These are phyloP conservation scores for Pterocles burchelli DNA, from an alignment of 2,113 vertebrate species.

Conservation along the genomic window DNA sequence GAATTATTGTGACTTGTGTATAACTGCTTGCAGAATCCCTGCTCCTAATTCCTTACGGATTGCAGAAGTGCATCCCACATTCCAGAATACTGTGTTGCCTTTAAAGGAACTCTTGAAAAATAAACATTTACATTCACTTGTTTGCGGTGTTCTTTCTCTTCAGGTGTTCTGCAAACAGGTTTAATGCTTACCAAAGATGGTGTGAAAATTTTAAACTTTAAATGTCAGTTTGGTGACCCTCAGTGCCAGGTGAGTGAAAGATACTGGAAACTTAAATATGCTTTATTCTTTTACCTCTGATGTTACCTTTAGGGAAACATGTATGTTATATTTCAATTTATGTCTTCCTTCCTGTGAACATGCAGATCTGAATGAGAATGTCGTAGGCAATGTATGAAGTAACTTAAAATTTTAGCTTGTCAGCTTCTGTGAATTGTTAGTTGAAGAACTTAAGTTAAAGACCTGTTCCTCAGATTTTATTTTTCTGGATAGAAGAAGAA, in stretches of 20 bases:
- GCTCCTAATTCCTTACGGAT: neutral
- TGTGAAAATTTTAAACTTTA: conserved; percentile 84
- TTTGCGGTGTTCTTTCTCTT: neutral
- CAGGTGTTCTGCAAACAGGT: conserved; percentile 88
- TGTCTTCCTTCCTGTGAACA: neutral
- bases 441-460: neutral
- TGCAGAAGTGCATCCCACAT: neutral
- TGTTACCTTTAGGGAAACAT: neutral
- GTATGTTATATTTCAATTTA: neutral
- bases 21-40: neutral
- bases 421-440: neutral
- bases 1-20: neutral
- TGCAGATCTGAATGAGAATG: neutral
- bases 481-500: neutral
- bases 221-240: conserved; percentile 88
- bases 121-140: neutral
- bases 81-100: neutral
- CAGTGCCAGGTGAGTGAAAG: conserved; percentile 84
- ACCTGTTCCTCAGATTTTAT: neutral
- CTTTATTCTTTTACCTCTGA: neutral
- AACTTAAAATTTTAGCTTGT: neutral
- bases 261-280: neutral
- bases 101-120: neutral
- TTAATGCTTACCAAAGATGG: conserved; percentile 87
- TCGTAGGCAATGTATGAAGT: neutral